Percentiles rank a stretch among this genome's conserved stretches.
phyloP scores from a whole-genome alignment of 1,140 invertebrate genomes.

The Phymastichus coffea region DNA sequence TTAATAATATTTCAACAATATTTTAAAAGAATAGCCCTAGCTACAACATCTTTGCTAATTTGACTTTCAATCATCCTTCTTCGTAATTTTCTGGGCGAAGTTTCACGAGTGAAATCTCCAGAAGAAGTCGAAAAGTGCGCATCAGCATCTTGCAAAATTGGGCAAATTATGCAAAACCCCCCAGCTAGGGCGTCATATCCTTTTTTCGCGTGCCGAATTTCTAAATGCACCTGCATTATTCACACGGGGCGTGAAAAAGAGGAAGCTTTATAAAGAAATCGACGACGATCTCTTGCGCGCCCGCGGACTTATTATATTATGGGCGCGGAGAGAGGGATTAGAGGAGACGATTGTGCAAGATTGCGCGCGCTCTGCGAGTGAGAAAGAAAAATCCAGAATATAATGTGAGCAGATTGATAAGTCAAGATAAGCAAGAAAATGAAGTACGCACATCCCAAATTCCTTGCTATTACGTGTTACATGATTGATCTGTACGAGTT shows the following conservation, averaged over 20 bases:
- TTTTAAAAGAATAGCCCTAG: too few relatives aligned
- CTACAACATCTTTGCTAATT: too few relatives aligned
- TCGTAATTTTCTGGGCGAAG: too few relatives aligned
- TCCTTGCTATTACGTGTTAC: neutral
- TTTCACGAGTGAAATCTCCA: too few relatives aligned
- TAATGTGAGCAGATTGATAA: conserved; percentile 8
- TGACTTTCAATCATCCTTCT: too few relatives aligned
- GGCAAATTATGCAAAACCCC: conserved; percentile 19
- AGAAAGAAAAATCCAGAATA: neutral
- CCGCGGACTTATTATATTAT: conserved; percentile 18
- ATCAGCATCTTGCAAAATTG: neutral
- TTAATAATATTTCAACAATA: too few relatives aligned
- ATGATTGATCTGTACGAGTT: neutral
- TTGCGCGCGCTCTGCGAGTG: neutral
- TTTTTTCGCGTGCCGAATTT: conserved; percentile 1
- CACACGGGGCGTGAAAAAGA: conserved; percentile 9
- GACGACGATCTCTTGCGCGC: conserved; percentile 4
- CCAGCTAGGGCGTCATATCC: neutral
- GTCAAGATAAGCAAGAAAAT: neutral
- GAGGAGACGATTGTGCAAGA: conserved; percentile 3
- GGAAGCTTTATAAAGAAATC: neutral
- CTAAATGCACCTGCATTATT: conserved; percentile 1
- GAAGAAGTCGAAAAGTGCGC: too few relatives aligned
- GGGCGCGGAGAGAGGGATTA: neutral
- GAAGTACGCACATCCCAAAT: neutral